phyloP scores from a whole-genome alignment of 2,888 invertebrate genomes.

The Capitulum mitella region DNA sequence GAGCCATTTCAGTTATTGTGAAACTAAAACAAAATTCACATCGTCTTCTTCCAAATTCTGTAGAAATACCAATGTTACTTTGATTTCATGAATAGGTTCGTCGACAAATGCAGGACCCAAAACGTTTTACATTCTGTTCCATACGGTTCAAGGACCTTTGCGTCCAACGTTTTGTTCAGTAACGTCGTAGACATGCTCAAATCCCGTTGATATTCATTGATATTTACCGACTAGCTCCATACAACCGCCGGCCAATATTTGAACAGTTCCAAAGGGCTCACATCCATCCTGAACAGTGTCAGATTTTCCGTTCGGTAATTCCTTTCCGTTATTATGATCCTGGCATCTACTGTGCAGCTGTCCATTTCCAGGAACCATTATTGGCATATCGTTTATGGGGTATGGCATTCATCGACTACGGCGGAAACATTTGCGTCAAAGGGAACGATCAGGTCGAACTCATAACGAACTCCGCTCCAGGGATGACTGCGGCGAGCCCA shows the following conservation, averaged over 20 bases:
- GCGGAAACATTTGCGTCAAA: background rate
- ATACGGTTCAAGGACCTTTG: too few species aligned
- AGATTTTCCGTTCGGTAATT: background rate
- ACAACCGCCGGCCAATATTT: background rate
- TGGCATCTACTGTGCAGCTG: background rate
- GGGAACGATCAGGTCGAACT: background rate
- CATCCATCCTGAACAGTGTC: background rate
- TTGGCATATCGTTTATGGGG: background rate
- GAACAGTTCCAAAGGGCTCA: background rate
- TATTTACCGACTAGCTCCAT: background rate
- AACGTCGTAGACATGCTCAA: too few species aligned
- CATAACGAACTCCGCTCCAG: background rate
- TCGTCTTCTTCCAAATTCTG: too few species aligned
- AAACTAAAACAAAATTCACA: too few species aligned
- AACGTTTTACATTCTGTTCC: too few species aligned
- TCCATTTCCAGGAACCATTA: background rate
- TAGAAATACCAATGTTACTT: too few species aligned
- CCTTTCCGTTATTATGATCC: background rate
- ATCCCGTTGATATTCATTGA: too few species aligned
- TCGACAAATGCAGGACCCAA: too few species aligned
- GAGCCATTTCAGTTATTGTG: too few species aligned
- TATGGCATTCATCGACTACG: conserved; percentile 10
- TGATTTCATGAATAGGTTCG: too few species aligned
- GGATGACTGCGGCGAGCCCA: background rate
- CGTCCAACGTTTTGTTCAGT: too few species aligned